These are phyloP conservation scores for Epinephelus awoara DNA, from an alignment of 2,797 vertebrate species.

Conservation along the genomic window DNA sequence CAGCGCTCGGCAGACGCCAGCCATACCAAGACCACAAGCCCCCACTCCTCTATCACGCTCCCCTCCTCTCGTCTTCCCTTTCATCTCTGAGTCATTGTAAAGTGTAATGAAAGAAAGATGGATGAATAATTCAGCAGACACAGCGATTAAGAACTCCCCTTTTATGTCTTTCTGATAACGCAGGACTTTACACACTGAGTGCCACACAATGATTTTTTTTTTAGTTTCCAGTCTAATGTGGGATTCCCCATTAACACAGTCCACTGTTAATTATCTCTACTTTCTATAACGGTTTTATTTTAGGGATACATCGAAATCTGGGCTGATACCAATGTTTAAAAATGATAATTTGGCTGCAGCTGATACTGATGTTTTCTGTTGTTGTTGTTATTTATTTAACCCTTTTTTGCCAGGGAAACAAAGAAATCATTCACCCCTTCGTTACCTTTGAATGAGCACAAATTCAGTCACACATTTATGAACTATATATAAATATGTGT, in stretches of 20 bases:
- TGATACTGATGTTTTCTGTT: no score
- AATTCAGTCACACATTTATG: no score
- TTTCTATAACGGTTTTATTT: no score
- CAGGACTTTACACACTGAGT: conserved; percentile 21
- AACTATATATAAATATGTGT: no score
- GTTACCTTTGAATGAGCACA: no score
- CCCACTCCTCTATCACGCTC: conserved; percentile 43
- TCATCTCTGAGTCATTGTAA: conserved; percentile 82
- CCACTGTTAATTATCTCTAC: conserved; percentile 23
- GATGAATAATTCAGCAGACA: conserved; percentile 83
- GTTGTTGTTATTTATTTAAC: no score
- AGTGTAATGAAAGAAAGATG: conserved; percentile 80
- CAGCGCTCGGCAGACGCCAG: conserved; percentile 67
- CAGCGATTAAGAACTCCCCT: conserved; percentile 67
- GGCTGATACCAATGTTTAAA: no score
- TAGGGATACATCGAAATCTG: no score
- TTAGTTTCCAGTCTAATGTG: conserved; percentile 34
- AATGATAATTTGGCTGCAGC: no score
- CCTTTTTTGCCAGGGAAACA: no score
- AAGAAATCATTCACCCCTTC: no score
- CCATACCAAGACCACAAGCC: conserved; percentile 65
- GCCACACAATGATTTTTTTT: conserved; percentile 40
- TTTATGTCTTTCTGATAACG: conserved; percentile 67
- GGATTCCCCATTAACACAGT: conserved; percentile 58
- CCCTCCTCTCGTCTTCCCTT: conserved; percentile 75